These are phyloP conservation scores for Byasa hedistus DNA, from an alignment of 2,888 invertebrate genomes.

Conservation along the genomic window DNA sequence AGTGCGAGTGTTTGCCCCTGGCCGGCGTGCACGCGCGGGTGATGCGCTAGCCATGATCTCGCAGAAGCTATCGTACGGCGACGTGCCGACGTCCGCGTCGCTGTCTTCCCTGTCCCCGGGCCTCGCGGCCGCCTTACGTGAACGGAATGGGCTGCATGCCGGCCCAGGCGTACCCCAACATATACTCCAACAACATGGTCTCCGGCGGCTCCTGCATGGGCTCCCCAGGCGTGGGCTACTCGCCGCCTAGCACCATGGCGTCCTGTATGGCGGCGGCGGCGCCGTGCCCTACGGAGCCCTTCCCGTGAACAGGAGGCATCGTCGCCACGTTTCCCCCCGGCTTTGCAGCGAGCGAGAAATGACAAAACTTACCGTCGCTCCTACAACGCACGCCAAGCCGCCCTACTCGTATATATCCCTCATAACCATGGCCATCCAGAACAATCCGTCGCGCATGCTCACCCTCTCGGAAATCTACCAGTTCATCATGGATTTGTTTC, in stretches of 20 bases:
- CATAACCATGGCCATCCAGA: conserved; percentile 99
- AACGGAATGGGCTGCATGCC: conserved; percentile 90
- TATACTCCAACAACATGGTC: conserved; percentile 83
- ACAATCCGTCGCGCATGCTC: conserved; percentile 96
- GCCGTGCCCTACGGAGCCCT: conserved; percentile 82
- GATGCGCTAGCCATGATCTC: conserved; percentile 83
- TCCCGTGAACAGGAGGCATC: conserved; percentile 84
- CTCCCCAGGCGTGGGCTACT: conserved; percentile 86
- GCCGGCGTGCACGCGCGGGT: conserved; percentile 79
- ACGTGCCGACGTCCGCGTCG: conserved; percentile 82
- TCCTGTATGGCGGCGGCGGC: conserved; percentile 84
- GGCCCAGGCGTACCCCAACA: conserved; percentile 81
- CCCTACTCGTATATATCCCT: conserved; percentile 99
- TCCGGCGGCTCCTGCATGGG: conserved; percentile 86
- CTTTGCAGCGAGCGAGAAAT: conserved; percentile 88
- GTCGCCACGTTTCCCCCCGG: conserved; percentile 91
- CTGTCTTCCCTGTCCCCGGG: conserved; percentile 86
- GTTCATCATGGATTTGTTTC: conserved; percentile 99
- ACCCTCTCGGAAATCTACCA: conserved; percentile 99
- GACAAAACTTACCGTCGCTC: conserved; percentile 96
- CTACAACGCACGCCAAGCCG: conserved; percentile 98
- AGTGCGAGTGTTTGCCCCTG: conserved; percentile 80
- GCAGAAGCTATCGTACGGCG: conserved; percentile 85
- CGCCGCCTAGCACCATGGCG: conserved; percentile 87
- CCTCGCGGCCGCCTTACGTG: conserved; percentile 90